A percentile compares a stretch with the other conserved stretches of the same genome.
These are phyloP conservation scores for Neomorphus geoffroyi DNA, from an alignment of 2,797 vertebrate species.

Conservation along the genomic window DNA sequence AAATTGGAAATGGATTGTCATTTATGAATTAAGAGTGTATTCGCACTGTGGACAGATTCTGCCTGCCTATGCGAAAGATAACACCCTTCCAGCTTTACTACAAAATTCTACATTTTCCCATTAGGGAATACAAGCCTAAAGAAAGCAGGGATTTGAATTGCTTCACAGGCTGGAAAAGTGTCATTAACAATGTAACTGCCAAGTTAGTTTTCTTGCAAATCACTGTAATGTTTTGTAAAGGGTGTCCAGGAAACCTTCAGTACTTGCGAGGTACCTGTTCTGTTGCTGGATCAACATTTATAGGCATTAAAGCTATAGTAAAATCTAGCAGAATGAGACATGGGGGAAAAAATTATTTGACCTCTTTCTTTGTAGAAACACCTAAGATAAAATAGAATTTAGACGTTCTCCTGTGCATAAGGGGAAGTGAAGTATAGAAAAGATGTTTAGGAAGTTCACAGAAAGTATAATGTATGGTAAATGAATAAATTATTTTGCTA, in stretches of 20 bases:
- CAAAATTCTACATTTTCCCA: background rate
- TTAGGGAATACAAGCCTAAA: background rate
- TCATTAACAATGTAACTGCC: background rate
- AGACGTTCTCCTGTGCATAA: fast-evolving
- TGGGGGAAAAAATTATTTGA: background rate
- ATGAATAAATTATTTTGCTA: background rate
- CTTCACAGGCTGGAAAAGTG: background rate
- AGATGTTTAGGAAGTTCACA: background rate
- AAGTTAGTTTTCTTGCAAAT: background rate
- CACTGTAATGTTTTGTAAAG: background rate
- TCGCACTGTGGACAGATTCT: background rate
- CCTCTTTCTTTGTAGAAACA: background rate
- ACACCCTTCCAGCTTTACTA: background rate
- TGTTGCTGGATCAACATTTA: background rate
- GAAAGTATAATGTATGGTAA: background rate
- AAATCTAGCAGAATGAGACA: background rate
- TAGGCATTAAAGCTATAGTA: background rate
- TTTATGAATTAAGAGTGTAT: background rate
- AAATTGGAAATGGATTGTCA: background rate
- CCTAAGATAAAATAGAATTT: background rate
- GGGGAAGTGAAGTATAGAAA: background rate
- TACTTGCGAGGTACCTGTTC: background rate
- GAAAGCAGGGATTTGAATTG: background rate
- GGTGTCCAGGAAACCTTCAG: background rate
- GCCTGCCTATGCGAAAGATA: background rate